Evolutionary conservation across 2,888 invertebrate genomes (phyloP).

Genomic region (Yponomeuta malinellus): DNA sequence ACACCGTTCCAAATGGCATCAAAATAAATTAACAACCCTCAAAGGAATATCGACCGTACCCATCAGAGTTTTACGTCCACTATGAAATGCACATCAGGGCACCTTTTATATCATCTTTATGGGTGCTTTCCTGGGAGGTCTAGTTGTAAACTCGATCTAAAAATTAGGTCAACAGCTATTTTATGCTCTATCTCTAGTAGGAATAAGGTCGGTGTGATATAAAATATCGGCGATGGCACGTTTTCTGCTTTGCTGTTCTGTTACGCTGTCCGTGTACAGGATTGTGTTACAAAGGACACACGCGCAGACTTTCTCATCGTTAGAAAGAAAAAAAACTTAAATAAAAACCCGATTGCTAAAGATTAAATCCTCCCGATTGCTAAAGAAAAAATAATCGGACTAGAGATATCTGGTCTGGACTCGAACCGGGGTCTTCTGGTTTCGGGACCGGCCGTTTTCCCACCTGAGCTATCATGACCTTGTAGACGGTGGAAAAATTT

Average conservation of each 20-base stretch:
- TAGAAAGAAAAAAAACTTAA: too few species aligned
- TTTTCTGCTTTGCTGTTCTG: neutral
- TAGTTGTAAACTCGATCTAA: slow-evolving; percentile 5
- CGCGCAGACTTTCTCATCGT: neutral
- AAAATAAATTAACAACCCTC: slow-evolving; percentile 4
- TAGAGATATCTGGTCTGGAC: too few species aligned
- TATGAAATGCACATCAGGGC: neutral
- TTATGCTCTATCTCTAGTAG: slow-evolving; percentile 5
- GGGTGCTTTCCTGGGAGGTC: neutral
- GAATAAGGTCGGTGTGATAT: neutral
- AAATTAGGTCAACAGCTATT: slow-evolving; percentile 9
- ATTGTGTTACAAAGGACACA: neutral
- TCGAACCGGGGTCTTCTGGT: too few species aligned
- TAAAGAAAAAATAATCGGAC: too few species aligned
- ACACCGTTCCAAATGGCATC: neutral
- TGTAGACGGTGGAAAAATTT: too few species aligned
- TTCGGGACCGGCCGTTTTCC: too few species aligned
- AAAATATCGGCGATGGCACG: neutral
- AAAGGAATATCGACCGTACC: neutral
- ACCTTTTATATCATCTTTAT: neutral
- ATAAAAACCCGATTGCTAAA: too few species aligned
- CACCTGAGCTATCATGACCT: too few species aligned
- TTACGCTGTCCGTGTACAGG: neutral
- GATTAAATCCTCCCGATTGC: too few species aligned
- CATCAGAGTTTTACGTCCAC: neutral